A percentile compares a stretch with the other conserved stretches of the same genome.
These are phyloP conservation scores for Halocaridina rubra DNA, from an alignment of 2,888 invertebrate species.

Conservation along the genomic window DNA sequence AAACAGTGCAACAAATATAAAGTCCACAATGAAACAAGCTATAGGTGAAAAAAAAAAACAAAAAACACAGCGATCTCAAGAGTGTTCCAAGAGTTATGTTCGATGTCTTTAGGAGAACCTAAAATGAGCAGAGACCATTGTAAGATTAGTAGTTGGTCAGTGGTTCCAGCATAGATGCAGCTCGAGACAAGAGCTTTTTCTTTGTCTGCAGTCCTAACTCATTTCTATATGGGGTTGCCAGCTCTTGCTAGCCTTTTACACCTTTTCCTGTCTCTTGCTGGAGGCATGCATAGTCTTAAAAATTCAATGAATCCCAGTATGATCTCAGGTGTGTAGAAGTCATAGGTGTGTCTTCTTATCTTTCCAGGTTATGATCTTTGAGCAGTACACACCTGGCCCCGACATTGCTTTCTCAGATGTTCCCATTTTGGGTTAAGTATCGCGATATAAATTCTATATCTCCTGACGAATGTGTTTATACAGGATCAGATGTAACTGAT, in stretches of 20 bases:
- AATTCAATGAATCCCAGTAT: not conserved
- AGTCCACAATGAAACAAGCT: too few relatives aligned
- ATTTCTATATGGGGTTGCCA: too few relatives aligned
- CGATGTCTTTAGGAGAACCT: too few relatives aligned
- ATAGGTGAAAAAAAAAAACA: too few relatives aligned
- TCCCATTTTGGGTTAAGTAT: constrained; percentile 23
- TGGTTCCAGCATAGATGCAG: not conserved
- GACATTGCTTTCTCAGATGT: constrained; percentile 46
- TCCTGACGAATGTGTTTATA: not conserved
- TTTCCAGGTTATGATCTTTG: constrained; percentile 57
- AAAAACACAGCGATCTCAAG: too few relatives aligned
- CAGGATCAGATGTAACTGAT: too few relatives aligned
- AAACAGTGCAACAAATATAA: too few relatives aligned
- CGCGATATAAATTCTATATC: not conserved
- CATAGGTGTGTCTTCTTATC: not conserved
- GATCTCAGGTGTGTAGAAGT: not conserved
- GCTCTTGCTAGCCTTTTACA: too few relatives aligned
- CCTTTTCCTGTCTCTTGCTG: too few relatives aligned
- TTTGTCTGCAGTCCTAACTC: not conserved
- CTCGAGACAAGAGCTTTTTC: not conserved
- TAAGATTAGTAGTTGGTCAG: not conserved
- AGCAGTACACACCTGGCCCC: constrained; percentile 45
- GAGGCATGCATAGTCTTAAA: not conserved
- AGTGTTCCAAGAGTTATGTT: too few relatives aligned
- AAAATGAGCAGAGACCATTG: not conserved